A percentile compares a stretch with the other conserved stretches of the same genome.
These are phyloP conservation scores for Epirrhoe alternata DNA, from an alignment of 2,888 invertebrate species.

Conservation along the genomic window DNA sequence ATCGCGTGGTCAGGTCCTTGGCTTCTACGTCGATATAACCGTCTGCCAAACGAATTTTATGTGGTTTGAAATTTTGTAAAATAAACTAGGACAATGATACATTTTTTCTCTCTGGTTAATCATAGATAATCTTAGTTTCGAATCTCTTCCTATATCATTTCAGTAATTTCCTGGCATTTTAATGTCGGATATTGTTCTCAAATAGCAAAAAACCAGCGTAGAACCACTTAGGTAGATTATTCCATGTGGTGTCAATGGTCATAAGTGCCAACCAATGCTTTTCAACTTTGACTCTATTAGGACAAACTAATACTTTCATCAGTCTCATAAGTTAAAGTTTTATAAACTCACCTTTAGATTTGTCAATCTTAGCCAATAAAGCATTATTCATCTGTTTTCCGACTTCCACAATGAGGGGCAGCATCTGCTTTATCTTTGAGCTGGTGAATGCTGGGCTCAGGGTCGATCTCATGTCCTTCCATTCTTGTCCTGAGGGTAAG, in stretches of 20 bases:
- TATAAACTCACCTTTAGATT: conserved; percentile 51
- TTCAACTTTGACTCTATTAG: no score
- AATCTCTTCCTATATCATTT: no score
- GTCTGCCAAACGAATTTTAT: neutral
- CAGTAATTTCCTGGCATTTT: no score
- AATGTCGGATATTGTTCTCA: no score
- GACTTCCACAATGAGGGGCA: conserved; percentile 74
- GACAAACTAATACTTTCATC: no score
- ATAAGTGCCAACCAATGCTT: no score
- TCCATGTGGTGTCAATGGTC: neutral
- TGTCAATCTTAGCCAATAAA: conserved; percentile 55
- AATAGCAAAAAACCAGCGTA: no score
- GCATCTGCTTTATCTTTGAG: conserved; percentile 77
- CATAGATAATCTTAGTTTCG: no score
- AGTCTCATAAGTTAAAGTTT: no score
- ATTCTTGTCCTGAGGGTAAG: conserved; percentile 62
- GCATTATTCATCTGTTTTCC: conserved; percentile 64
- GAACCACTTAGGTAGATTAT: neutral
- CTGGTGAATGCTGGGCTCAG: conserved; percentile 81
- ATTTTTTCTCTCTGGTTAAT: no score
- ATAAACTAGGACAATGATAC: no score
- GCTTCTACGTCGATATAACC: conserved; percentile 48
- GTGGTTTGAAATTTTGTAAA: neutral
- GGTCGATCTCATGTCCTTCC: conserved; percentile 76
- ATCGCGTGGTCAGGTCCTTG: conserved; percentile 78